Conservation (phyloP, 2,113 vertebrate genomes). For the Ctenomys sociabilis region DNA sequence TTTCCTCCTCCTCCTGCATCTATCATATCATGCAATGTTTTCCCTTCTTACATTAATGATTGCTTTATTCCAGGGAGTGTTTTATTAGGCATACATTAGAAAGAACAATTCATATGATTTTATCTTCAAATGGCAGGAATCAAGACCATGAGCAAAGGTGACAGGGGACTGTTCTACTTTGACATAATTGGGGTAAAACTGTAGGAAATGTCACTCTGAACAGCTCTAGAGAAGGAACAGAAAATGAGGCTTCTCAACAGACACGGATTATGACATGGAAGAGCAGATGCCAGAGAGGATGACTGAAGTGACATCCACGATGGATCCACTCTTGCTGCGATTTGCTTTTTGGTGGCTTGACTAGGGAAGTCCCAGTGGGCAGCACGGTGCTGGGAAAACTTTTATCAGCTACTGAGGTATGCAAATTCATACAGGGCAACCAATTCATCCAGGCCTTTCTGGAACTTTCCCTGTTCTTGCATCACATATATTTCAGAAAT, state of each 20-base stretch:
- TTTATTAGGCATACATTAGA: background rate
- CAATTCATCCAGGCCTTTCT: background rate
- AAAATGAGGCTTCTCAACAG: background rate
- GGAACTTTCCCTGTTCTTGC: background rate
- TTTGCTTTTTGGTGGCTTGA: background rate
- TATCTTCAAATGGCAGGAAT: background rate
- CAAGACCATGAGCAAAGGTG: background rate
- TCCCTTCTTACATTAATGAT: background rate
- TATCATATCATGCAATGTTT: background rate
- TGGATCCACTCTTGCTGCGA: background rate
- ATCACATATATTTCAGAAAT: background rate
- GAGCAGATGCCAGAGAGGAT: slow-evolving; percentile 1
- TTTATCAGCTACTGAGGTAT: background rate
- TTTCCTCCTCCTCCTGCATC: background rate
- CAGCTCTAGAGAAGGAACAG: background rate
- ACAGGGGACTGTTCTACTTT: background rate
- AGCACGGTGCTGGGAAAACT: background rate
- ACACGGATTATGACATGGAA: background rate
- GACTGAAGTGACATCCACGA: background rate
- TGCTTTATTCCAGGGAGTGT: background rate
- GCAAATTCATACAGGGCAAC: background rate
- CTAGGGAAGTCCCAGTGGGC: background rate
- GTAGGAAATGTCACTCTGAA: background rate
- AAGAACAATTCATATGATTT: background rate
- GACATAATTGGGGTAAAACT: background rate